Evolutionary conservation across 2,797 vertebrate genomes (phyloP).

Genomic region (Artibeus lituratus): DNA sequence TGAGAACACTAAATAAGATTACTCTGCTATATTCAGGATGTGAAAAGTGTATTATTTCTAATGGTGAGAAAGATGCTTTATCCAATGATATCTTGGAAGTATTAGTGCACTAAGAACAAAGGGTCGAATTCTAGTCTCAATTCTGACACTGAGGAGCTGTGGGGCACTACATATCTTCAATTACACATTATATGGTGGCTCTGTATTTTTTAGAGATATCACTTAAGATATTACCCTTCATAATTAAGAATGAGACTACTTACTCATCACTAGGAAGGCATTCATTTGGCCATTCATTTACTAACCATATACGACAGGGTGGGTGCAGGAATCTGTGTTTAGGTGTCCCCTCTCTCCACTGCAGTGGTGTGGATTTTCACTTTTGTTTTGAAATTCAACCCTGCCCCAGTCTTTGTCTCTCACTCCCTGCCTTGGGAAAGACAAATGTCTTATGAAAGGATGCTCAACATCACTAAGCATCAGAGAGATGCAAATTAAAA

Average conservation of each 20-base stretch:
- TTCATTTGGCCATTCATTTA: background rate
- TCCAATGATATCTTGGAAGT: background rate
- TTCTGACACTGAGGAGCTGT: background rate
- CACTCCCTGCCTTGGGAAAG: background rate
- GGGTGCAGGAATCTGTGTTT: background rate
- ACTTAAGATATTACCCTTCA: background rate
- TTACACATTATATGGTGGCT: background rate
- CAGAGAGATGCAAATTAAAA: too few relatives aligned
- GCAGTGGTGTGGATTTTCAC: background rate
- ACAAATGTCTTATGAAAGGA: background rate
- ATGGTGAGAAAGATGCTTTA: conserved; percentile 19
- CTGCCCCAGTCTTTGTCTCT: background rate
- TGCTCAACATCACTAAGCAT: too few relatives aligned
- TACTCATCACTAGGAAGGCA: conserved; percentile 6
- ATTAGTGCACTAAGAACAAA: background rate
- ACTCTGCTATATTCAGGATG: background rate
- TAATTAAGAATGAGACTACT: conserved; percentile 8
- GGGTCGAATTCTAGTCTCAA: background rate
- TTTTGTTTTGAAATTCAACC: conserved; percentile 14
- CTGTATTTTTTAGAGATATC: background rate
- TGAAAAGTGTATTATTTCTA: conserved; percentile 30
- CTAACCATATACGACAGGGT: background rate
- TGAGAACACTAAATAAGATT: background rate
- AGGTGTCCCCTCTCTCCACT: background rate
- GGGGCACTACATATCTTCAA: background rate